phyloP scores from a whole-genome alignment of 2,888 invertebrate genomes.

The Exephanes ischioxanthus region DNA sequence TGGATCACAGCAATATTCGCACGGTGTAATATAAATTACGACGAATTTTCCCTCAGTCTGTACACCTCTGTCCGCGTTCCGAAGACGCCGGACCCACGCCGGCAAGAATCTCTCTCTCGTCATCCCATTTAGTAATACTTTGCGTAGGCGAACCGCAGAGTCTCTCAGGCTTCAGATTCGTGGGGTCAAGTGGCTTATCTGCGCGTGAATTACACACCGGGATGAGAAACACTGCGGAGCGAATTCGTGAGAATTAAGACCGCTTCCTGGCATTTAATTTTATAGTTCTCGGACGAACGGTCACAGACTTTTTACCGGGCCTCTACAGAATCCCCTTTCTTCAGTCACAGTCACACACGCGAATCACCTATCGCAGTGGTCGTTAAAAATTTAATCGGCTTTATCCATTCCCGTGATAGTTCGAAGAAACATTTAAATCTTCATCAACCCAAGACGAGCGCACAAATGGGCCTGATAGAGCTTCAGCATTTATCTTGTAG shows the following conservation, averaged over 20 bases:
- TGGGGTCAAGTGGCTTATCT: constrained; percentile 3
- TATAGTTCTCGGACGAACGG: constrained; percentile 46
- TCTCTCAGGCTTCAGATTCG: constrained; percentile 21
- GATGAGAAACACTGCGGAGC: constrained; percentile 53
- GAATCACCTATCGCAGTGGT: not conserved
- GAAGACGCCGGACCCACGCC: constrained; percentile 20
- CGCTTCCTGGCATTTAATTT: constrained; percentile 60
- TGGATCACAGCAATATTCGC: constrained; percentile 19
- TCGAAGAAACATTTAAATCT: constrained; percentile 11
- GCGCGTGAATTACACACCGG: not conserved
- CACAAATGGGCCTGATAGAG: not conserved
- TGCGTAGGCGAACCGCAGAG: constrained; percentile 31
- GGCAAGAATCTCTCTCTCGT: constrained; percentile 37
- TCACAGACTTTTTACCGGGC: constrained; percentile 20
- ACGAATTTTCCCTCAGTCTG: constrained; percentile 36
- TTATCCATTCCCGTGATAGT: constrained; percentile 12
- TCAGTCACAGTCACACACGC: constrained; percentile 1
- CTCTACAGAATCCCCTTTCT: constrained; percentile 14
- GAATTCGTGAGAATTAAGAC: constrained; percentile 64
- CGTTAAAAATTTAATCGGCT: not conserved
- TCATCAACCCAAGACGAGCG: not conserved
- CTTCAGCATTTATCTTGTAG: not conserved
- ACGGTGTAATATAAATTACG: constrained; percentile 62
- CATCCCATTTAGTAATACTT: constrained; percentile 50
- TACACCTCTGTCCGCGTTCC: not conserved